Base-by-base conservation (phyloP, 2,113 vertebrate species). In the Pyrgilauda ruficollis region DNA sequence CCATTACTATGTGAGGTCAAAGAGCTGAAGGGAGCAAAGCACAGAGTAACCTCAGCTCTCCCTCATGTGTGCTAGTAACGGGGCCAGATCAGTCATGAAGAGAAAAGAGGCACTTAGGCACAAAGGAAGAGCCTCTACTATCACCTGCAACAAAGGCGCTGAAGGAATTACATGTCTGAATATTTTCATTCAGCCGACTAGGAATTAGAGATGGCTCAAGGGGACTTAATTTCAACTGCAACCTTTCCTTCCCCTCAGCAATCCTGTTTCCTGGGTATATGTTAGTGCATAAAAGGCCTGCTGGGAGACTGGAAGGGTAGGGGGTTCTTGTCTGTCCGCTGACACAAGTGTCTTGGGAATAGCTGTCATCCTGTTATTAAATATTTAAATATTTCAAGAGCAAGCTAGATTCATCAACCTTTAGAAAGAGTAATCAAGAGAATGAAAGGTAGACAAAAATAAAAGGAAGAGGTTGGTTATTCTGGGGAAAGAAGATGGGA, bases 371-470 rank as follows among this genome's bases (percentile, higher is more conserved):
- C 76, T 96, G 86, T 95, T 97, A 97, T 97, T 97, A 97, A 96
- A 97, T 97, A 97, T 97, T 97, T 97, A 96, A 97, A 97, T 97
- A 97, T 97, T 97, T 97, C 96, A 96, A 95, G 96, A 96, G 86
- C 90, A 96, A 94, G 92, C 92, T 93, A 96, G 95, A 96, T 94
- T 97, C 95, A 95, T 96, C 95, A 96, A 90, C 95, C 96, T 96
- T 87, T 96, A 96, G 95, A 94, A 97, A 96, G 92, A 96, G 95
- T 92, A 95, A 95, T 97, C 95, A 97, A 92, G 92, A 96, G 94
- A 97, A 96, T 94, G 90, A 95, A 96, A 96, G 94, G 94, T 82
- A 96, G 93, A 93, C 76, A 95, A 96, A 95, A 96, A 96, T 82
- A 96, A 96, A 96, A 95, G 74, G 47, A 90, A 86, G 77, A 83